Evolutionary conservation across 2,113 vertebrate species (phyloP).

Genomic region (Petromus typicus): DNA sequence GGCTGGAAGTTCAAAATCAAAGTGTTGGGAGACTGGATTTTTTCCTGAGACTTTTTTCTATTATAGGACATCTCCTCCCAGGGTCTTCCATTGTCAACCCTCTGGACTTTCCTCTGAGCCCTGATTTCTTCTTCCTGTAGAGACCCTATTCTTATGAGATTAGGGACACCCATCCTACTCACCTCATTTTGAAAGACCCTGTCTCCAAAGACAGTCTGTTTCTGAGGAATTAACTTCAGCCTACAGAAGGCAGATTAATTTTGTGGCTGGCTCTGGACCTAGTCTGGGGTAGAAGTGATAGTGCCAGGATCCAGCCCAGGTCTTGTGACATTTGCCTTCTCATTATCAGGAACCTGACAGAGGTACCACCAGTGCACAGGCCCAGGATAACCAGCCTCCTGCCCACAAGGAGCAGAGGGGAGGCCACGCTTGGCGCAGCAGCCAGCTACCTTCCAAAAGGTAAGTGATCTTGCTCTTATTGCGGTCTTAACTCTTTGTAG

Average conservation of each 20-base stretch:
- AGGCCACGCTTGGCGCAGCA: not conserved
- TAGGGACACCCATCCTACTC: not conserved
- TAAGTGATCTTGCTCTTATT: not conserved
- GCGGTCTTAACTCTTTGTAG: not conserved
- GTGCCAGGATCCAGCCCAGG: not conserved
- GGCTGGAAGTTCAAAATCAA: no score
- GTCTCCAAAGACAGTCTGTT: not conserved
- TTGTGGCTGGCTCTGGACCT: not conserved
- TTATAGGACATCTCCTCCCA: no score
- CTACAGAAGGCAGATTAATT: not conserved
- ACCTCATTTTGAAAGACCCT: not conserved
- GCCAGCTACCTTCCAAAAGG: not conserved
- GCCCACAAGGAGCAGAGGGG: not conserved
- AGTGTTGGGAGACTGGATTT: no score
- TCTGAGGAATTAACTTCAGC: not conserved
- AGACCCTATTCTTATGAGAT: not conserved
- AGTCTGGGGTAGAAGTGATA: not conserved
- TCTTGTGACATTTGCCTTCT: not conserved
- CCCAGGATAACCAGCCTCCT: not conserved
- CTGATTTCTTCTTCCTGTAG: not conserved
- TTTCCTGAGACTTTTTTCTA: no score
- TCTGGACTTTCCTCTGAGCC: no score
- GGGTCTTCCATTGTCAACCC: no score
- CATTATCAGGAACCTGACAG: not conserved
- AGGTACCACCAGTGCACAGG: no score